Evolutionary conservation across 2,113 vertebrate genomes (phyloP).

Genomic region (Rhinolophus sinicus): DNA sequence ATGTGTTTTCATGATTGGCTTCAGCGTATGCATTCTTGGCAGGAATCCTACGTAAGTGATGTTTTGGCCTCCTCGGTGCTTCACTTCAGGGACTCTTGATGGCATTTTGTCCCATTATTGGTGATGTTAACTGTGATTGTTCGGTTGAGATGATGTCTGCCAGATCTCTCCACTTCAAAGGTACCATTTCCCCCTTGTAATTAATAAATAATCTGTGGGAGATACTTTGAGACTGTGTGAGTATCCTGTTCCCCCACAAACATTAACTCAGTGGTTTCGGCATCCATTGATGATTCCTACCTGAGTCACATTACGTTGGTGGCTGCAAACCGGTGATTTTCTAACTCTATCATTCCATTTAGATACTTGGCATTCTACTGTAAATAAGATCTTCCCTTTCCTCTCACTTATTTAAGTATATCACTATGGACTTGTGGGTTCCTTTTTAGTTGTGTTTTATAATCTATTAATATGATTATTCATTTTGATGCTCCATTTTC

Average conservation of each 20-base stretch:
- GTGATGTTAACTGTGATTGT: neutral
- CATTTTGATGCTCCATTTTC: neutral
- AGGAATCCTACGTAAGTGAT: neutral
- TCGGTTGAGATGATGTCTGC: neutral
- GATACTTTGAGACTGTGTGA: neutral
- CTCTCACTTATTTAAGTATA: neutral
- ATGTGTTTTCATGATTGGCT: neutral
- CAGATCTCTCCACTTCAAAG: neutral
- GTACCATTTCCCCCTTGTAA: neutral
- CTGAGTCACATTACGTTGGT: conserved; percentile 2
- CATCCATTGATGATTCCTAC: neutral
- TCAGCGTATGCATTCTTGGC: neutral
- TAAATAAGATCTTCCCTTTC: neutral
- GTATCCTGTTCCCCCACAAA: neutral
- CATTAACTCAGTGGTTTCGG: neutral
- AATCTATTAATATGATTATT: neutral
- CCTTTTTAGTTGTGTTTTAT: neutral
- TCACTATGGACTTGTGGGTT: neutral
- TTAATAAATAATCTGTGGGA: conserved; percentile 7
- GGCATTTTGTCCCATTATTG: neutral
- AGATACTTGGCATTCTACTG: neutral
- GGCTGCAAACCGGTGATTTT: neutral
- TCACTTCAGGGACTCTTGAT: neutral
- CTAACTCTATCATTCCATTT: neutral
- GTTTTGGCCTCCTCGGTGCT: neutral